Base-by-base conservation (phyloP, 2,113 vertebrate species). In the Calyptomena viridis region DNA sequence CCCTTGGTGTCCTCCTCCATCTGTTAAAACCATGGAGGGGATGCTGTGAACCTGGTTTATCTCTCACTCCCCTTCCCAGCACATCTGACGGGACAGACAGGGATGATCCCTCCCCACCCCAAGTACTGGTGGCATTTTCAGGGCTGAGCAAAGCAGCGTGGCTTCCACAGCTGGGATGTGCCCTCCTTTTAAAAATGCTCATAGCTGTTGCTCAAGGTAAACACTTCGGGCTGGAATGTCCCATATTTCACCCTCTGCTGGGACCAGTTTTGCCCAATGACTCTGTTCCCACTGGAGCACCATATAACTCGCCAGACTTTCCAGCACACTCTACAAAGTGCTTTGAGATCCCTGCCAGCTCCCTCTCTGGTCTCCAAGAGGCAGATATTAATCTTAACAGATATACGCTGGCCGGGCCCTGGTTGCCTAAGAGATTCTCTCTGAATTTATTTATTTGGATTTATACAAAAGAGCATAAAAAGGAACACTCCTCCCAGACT, bases 391-490 rank as follows among this genome's bases (percentile, higher is more conserved):
- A 93, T 95, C 92, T 96, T 92, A 94, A 89, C 83, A 92, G 94
- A 94, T 95, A 94, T 94, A 95, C 55, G 74, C 83, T 92, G 94
- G 92, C 83, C 0, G 20, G 64, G 73, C 76, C 82, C 73, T 81
- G 88, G 95, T 95, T 96, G 95, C 90, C 95, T 95, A 89, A 96
- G 95, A 93, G 94, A 96, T 95, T 89, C 92, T 93, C 94, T 80
- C 90, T 96, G 92, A 88, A 96, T 94, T 96, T 96, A 97, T 97
- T 96, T 96, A 95, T 94, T 96, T 96, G 94, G 93, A 94, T 93
- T 97, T 96, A 97, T 91, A 95, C 94, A 97, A 95, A 97, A 84
- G 91, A 97, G 86, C 91, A 96, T 92, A 68, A 96, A 95, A 94
- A 95, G 84, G 89, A 95, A 69, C 91, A 94, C 87, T 95, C 96